Percentiles rank a stretch among this genome's conserved stretches.
Evolutionary conservation across 2,888 invertebrate species (phyloP).

Genomic region (Aphrophora alni): DNA sequence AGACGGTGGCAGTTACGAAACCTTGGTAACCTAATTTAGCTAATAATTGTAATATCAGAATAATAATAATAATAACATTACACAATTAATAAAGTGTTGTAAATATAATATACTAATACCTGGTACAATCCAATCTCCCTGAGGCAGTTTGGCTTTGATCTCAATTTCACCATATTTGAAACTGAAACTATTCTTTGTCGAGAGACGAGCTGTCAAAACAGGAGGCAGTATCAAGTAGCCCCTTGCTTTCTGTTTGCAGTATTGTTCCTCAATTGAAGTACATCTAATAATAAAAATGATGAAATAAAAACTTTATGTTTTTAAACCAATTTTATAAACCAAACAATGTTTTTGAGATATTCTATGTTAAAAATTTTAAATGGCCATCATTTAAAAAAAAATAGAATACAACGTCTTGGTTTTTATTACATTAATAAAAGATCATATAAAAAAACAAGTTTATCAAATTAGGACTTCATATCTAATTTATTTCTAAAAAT

Average conservation of each 20-base stretch:
- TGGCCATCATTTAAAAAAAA: too few relatives aligned
- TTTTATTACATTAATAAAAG: too few relatives aligned
- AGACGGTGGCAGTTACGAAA: too few relatives aligned
- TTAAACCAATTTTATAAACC: not conserved
- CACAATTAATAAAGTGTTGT: not conserved
- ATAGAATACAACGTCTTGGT: too few relatives aligned
- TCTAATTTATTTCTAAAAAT: too few relatives aligned
- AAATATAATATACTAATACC: conserved; percentile 58
- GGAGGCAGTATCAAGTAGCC: conserved; percentile 69
- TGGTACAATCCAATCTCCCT: conserved; percentile 80
- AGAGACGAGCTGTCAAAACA: conserved; percentile 67
- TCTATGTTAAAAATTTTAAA: too few relatives aligned
- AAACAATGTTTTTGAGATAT: not conserved
- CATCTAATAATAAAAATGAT: not conserved
- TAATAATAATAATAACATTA: too few relatives aligned
- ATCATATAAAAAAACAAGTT: too few relatives aligned
- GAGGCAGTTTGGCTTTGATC: conserved; percentile 73
- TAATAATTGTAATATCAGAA: too few relatives aligned
- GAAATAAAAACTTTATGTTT: not conserved
- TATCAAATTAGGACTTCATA: too few relatives aligned
- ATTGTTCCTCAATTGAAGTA: not conserved
- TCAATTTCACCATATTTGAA: conserved; percentile 74
- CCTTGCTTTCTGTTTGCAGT: not conserved
- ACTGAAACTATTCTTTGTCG: conserved; percentile 66
- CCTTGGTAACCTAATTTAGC: too few relatives aligned